Conservation (phyloP, 2,888 invertebrate species). For the Polydrusus cervinus region DNA sequence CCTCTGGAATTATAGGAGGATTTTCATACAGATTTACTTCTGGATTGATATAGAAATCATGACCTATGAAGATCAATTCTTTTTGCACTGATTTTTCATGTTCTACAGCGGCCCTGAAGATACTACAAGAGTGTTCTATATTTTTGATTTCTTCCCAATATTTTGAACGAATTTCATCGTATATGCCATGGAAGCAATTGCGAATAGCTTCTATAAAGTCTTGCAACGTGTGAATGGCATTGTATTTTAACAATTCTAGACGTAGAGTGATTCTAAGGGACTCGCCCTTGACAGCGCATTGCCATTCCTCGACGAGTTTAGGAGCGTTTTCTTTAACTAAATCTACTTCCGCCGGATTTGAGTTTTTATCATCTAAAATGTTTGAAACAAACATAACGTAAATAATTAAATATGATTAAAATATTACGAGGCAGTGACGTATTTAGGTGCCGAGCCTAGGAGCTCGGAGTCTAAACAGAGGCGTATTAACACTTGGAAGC, state of each 20-base stretch:
- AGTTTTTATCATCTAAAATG: constrained; percentile 31
- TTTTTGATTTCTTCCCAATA: constrained; percentile 69
- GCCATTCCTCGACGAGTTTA: constrained; percentile 75
- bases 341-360: constrained; percentile 28
- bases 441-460: too few relatives aligned
- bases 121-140: constrained; percentile 65
- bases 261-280: constrained; percentile 72
- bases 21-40: constrained; percentile 64
- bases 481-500: too few relatives aligned
- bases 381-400: background rate
- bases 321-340: constrained; percentile 65
- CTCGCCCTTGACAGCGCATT: constrained; percentile 75
- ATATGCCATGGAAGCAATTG: constrained; percentile 73
- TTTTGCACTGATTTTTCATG: constrained; percentile 69
- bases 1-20: constrained; percentile 43
- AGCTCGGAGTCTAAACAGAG: too few relatives aligned
- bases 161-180: constrained; percentile 70
- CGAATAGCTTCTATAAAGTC: constrained; percentile 72
- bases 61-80: constrained; percentile 69
- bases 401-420: too few relatives aligned
- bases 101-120: constrained; percentile 69
- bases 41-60: constrained; percentile 68
- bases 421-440: too few relatives aligned
- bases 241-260: constrained; percentile 71
- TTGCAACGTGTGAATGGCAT: constrained; percentile 71